Evolutionary conservation across 2,113 vertebrate genomes (phyloP).

Genomic region (Dendrocopos noguchii): DNA sequence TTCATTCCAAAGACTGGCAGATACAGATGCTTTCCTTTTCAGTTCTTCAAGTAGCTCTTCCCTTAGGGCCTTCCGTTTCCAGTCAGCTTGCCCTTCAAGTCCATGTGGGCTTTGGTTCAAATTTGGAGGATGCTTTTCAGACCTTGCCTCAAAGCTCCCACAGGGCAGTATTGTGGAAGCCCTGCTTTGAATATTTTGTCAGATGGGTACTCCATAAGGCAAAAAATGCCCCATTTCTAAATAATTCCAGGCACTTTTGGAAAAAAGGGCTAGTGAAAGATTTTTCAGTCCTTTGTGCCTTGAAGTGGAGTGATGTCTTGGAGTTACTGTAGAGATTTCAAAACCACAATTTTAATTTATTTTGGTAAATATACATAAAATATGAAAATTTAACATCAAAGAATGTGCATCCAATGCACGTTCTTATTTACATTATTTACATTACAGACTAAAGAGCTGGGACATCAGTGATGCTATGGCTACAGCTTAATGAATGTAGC

Average conservation of each 20-base stretch:
- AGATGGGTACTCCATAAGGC: not conserved
- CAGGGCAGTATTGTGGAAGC: not conserved
- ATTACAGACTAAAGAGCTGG: constrained; percentile 29
- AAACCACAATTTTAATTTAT: not conserved
- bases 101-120: not conserved
- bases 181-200: not conserved
- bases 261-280: not conserved
- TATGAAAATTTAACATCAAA: constrained; percentile 53
- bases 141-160: not conserved
- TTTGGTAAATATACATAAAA: constrained; percentile 18
- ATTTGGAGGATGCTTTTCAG: not conserved
- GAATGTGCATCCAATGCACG: not conserved
- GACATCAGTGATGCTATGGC: not conserved
- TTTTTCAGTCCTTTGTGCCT: not conserved
- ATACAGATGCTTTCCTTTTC: not conserved
- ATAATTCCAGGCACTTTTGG: not conserved
- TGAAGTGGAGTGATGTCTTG: not conserved
- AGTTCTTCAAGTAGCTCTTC: not conserved
- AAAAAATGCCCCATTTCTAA: not conserved
- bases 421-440: constrained; percentile 57
- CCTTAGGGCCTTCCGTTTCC: not conserved
- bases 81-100: not conserved
- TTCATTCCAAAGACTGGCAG: not conserved
- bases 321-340: not conserved
- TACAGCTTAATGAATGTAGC: not conserved